phyloP scores from a whole-genome alignment of 2,113 vertebrate species.

The Silurus meridionalis region DNA sequence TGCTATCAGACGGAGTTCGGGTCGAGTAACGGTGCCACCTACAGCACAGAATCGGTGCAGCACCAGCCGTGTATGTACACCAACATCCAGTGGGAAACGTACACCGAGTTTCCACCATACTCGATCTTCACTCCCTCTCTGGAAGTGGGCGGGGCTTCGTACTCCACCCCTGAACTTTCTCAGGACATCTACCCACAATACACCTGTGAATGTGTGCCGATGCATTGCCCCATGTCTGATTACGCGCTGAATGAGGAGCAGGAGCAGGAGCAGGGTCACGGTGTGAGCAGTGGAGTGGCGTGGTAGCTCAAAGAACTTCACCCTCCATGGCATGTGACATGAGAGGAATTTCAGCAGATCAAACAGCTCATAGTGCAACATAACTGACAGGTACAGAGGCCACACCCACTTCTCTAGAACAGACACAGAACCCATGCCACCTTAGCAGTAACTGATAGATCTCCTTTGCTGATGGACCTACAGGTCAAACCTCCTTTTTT shows the following conservation, averaged over 20 bases:
- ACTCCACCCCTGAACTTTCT: conserved; percentile 8
- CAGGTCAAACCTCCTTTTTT: background rate
- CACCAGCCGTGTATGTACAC: conserved; percentile 44
- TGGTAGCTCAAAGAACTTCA: conserved; percentile 14
- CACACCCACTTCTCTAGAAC: background rate
- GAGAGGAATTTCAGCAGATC: background rate
- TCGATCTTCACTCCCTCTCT: conserved; percentile 26
- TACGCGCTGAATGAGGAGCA: conserved; percentile 29
- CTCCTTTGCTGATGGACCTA: background rate
- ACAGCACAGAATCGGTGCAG: conserved; percentile 23
- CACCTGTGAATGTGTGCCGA: conserved; percentile 40
- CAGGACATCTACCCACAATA: conserved; percentile 48
- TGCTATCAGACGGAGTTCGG: conserved; percentile 3
- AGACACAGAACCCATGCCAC: background rate
- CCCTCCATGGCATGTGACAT: background rate
- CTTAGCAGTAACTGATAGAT: background rate
- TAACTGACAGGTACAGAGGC: background rate
- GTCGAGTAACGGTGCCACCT: conserved; percentile 5
- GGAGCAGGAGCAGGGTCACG: conserved; percentile 26
- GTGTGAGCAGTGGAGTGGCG: conserved; percentile 14
- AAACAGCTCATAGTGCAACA: background rate
- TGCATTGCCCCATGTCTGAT: conserved; percentile 38
- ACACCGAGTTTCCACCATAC: conserved; percentile 34
- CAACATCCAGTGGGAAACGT: conserved; percentile 44
- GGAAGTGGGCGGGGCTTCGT: conserved; percentile 38